Percentiles rank a stretch among this genome's conserved stretches.
phyloP scores from a whole-genome alignment of 2,888 invertebrate species.

The Epinotia bilunana region DNA sequence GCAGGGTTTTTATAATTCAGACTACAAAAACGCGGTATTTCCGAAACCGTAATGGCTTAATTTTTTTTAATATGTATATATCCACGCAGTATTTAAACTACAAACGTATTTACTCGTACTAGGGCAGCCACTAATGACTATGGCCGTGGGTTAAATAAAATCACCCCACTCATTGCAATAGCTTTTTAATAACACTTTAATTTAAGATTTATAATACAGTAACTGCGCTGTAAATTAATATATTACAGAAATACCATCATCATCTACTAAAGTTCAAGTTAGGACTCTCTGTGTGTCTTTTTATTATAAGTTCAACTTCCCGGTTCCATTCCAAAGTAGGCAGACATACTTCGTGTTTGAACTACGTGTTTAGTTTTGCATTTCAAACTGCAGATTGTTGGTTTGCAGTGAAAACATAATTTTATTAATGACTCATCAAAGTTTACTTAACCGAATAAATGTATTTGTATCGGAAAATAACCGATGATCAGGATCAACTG shows the following conservation, averaged over 20 bases:
- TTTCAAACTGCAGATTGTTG: conserved; percentile 10
- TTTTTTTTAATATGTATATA: too few species aligned
- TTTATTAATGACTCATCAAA: background rate
- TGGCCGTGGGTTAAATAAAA: too few species aligned
- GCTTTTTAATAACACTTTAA: too few species aligned
- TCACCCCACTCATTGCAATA: too few species aligned
- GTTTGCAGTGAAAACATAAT: background rate
- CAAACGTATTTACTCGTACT: too few species aligned
- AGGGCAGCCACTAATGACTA: too few species aligned
- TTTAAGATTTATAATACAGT: too few species aligned
- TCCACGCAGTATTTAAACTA: too few species aligned
- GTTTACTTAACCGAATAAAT: background rate
- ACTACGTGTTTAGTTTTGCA: conserved; percentile 17
- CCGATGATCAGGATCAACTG: too few species aligned
- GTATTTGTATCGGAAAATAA: too few species aligned
- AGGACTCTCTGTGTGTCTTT: conserved; percentile 7
- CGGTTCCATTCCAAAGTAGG: conserved; percentile 20
- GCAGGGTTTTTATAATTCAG: too few species aligned
- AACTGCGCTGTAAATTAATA: background rate
- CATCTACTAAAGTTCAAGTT: background rate
- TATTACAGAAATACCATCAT: background rate
- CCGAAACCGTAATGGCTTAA: background rate
- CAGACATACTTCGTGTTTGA: conserved; percentile 13
- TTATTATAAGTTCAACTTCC: conserved; percentile 15
- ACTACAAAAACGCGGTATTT: background rate